Evolutionary conservation across 2,797 vertebrate species (phyloP).

Genomic region (Helicolenus hilgendorfi): DNA sequence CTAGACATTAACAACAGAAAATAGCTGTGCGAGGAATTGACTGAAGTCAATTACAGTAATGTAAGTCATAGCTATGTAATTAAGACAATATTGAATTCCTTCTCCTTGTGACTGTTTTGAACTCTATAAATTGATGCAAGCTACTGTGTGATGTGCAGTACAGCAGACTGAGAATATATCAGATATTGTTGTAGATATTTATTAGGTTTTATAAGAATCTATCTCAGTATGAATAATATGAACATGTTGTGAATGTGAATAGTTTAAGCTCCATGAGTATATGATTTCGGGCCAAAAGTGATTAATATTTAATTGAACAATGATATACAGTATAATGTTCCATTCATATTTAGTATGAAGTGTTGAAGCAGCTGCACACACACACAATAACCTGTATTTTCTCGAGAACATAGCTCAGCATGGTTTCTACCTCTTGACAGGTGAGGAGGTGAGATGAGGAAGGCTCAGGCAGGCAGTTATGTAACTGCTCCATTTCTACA

Average conservation of each 20-base stretch:
- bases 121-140: background rate
- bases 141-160: background rate
- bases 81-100: background rate
- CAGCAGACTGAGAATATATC: background rate
- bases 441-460: constrained; percentile 2
- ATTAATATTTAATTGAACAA: constrained; percentile 13
- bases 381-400: background rate
- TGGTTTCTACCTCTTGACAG: constrained; percentile 37
- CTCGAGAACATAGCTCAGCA: constrained; percentile 19
- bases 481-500: background rate
- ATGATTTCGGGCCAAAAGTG: background rate
- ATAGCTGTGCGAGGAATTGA: background rate
- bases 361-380: constrained; percentile 9
- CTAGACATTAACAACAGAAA: background rate
- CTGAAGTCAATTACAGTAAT: background rate
- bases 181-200: background rate
- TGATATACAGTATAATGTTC: background rate
- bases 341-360: background rate
- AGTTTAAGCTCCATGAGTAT: background rate
- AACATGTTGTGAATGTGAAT: background rate
- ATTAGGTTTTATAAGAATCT: background rate
- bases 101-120: background rate
- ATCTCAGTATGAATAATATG: background rate
- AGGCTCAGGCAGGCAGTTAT: background rate
- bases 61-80: background rate